A percentile compares a stretch with the other conserved stretches of the same genome.
phyloP scores from a whole-genome alignment of 2,888 invertebrate genomes.

The Punctoribates punctum region DNA sequence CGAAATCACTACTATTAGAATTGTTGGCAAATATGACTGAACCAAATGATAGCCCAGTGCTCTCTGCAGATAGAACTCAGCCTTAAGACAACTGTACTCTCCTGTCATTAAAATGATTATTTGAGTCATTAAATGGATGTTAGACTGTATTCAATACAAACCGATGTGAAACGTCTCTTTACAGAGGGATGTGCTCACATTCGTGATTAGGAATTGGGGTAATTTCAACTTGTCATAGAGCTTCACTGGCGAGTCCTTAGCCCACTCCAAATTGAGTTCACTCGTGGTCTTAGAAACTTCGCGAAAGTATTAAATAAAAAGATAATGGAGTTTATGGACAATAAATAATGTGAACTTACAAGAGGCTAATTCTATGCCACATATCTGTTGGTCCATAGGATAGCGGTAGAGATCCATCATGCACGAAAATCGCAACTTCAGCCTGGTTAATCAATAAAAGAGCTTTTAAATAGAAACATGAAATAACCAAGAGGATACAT shows the following conservation, averaged over 20 bases:
- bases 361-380: slow-evolving; percentile 49
- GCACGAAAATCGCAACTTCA: slow-evolving; percentile 60
- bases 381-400: slow-evolving; percentile 49
- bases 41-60: slow-evolving; percentile 52
- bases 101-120: slow-evolving; percentile 46
- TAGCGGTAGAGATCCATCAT: slow-evolving; percentile 59
- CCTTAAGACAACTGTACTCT: slow-evolving; percentile 51
- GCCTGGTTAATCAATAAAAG: slow-evolving; percentile 50
- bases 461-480: no score
- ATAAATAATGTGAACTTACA: slow-evolving; percentile 45
- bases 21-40: slow-evolving; percentile 52
- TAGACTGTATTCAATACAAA: slow-evolving; percentile 43
- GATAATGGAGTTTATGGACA: not conserved
- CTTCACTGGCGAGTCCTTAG: slow-evolving; percentile 49
- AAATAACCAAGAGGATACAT: no score
- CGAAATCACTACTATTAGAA: slow-evolving; percentile 52
- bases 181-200: slow-evolving; percentile 49
- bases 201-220: slow-evolving; percentile 51
- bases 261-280: slow-evolving; percentile 50
- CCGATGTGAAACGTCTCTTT: slow-evolving; percentile 50
- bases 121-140: not conserved
- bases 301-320: not conserved
- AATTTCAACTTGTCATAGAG: slow-evolving; percentile 51
- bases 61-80: slow-evolving; percentile 50
- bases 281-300: slow-evolving; percentile 51